Conservation (phyloP, 2,888 invertebrate genomes). For the Machimus rusticus region DNA sequence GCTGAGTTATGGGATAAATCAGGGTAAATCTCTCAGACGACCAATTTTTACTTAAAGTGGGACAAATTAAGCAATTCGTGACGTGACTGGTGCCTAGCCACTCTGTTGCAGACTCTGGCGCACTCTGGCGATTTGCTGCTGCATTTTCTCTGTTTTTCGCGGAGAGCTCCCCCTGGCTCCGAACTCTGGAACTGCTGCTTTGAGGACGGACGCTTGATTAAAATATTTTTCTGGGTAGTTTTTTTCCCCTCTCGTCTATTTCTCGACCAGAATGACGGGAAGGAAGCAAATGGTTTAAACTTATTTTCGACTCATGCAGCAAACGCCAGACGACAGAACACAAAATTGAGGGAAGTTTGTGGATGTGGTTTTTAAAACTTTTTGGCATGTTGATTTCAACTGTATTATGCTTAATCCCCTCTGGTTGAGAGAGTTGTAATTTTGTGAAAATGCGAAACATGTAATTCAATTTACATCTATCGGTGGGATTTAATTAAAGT, state of each 20-base stretch:
- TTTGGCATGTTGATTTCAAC: not conserved
- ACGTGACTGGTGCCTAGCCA: not conserved
- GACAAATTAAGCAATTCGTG: constrained; percentile 10
- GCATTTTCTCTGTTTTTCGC: not conserved
- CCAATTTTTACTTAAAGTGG: not conserved
- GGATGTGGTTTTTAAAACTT: not conserved
- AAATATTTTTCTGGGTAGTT: not conserved
- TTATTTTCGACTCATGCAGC: not conserved
- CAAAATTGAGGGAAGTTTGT: not conserved
- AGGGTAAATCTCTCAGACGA: constrained; percentile 4
- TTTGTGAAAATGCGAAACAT: not conserved
- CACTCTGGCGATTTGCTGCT: not conserved
- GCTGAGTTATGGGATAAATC: constrained; percentile 17
- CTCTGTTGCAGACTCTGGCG: not conserved
- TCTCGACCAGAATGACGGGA: not conserved
- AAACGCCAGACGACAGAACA: not conserved
- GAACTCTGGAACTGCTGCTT: not conserved
- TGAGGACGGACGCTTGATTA: not conserved
- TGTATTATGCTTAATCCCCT: not conserved
- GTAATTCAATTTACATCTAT: not conserved
- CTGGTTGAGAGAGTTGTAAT: not conserved
- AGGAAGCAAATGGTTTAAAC: not conserved
- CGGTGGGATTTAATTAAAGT: not conserved
- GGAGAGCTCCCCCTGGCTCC: not conserved
- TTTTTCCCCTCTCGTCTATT: not conserved